Evolutionary conservation across 2,888 invertebrate species (phyloP).

Genomic region (Cataglyphis altisquamis): DNA sequence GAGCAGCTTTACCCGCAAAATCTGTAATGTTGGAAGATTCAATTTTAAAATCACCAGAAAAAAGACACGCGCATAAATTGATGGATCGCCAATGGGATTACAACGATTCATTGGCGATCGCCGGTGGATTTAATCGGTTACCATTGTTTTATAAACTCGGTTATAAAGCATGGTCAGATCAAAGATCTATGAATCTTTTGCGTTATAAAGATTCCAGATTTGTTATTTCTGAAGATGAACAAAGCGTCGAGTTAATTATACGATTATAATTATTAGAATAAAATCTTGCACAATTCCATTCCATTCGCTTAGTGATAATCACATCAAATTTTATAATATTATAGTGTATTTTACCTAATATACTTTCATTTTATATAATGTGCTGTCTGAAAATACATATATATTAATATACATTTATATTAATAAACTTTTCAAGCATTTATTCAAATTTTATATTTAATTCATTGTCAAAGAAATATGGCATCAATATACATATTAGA

Average conservation of each 20-base stretch:
- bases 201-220: conserved; percentile 78
- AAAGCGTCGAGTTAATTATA: conserved; percentile 51
- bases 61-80: conserved; percentile 86
- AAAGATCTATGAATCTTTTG: conserved; percentile 68
- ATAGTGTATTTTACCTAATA: not conserved
- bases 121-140: conserved; percentile 83
- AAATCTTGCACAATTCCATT: not conserved
- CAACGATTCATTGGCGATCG: conserved; percentile 84
- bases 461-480: conserved; percentile 74
- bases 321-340: not conserved
- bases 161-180: conserved; percentile 70
- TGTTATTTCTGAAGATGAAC: conserved; percentile 73
- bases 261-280: not conserved
- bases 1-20: conserved; percentile 88
- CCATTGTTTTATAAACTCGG: conserved; percentile 82
- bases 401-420: not conserved
- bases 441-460: conserved; percentile 64
- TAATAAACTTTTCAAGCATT: not conserved
- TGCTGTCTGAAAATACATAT: not conserved
- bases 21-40: conserved; percentile 89
- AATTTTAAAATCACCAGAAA: conserved; percentile 86
- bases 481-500: conserved; percentile 82
- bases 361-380: conserved; percentile 3
- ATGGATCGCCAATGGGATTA: conserved; percentile 86
- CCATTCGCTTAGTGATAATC: not conserved